A percentile compares a stretch with the other conserved stretches of the same genome.
These are phyloP conservation scores for Nerophis lumbriciformis DNA, from an alignment of 2,113 vertebrate genomes.

Conservation along the genomic window DNA sequence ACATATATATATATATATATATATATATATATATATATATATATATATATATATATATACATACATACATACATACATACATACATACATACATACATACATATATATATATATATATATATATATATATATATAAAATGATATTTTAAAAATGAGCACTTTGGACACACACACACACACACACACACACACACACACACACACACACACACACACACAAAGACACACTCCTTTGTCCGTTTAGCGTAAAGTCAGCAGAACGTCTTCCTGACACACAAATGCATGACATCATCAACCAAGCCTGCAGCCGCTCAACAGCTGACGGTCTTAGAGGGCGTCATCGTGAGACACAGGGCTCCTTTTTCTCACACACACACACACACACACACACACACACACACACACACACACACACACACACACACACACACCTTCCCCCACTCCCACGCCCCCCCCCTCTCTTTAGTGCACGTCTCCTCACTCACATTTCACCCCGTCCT, in stretches of 20 bases:
- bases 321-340: constrained; percentile 59
- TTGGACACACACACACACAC: constrained; percentile 5
- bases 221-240: constrained; percentile 51
- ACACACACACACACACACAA: constrained; percentile 10
- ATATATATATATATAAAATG: no score
- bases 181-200: constrained; percentile 28
- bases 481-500: constrained; percentile 12
- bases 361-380: constrained; percentile 37
- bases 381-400: constrained; percentile 32
- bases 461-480: constrained; percentile 11
- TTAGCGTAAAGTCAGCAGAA: constrained; percentile 53
- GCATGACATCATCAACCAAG: constrained; percentile 55
- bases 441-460: constrained; percentile 17
- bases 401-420: no score
- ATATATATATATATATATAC: no score
- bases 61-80: no score
- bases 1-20: no score
- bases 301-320: constrained; percentile 55
- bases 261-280: constrained; percentile 33
- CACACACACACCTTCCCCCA: constrained; percentile 1
- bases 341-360: constrained; percentile 57
- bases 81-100: no score
- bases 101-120: no score
- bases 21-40: no score
- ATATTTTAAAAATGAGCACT: no score